Percentiles rank a stretch among this genome's conserved stretches.
These are phyloP conservation scores for Rhodeus uyekii DNA, from an alignment of 2,797 vertebrate species.

Conservation along the genomic window DNA sequence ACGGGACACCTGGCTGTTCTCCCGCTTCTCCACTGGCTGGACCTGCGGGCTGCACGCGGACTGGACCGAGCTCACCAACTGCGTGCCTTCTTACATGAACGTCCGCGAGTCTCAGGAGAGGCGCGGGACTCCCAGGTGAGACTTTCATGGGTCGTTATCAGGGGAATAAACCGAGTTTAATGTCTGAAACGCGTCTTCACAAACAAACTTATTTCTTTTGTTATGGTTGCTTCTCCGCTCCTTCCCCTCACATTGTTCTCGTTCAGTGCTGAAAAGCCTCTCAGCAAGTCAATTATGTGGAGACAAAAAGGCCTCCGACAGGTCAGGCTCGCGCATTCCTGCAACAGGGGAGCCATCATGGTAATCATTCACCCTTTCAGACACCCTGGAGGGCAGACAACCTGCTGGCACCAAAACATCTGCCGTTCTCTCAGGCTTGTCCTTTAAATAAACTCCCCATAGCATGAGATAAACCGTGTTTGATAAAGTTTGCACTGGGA, in stretches of 20 bases:
- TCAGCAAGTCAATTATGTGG: conserved; percentile 38
- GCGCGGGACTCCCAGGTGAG: conserved; percentile 56
- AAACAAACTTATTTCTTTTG: neutral
- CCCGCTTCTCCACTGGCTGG: conserved; percentile 97
- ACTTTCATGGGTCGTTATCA: neutral
- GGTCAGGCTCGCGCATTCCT: conserved; percentile 49
- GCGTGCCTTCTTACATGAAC: conserved; percentile 89
- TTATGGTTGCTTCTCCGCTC: conserved; percentile 5
- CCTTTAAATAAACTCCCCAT: conserved; percentile 22
- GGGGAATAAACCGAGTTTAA: neutral
- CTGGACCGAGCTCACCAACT: conserved; percentile 96
- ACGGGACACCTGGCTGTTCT: conserved; percentile 95
- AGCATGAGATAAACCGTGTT: neutral
- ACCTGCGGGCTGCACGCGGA: conserved; percentile 96
- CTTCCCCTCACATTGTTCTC: conserved; percentile 38
- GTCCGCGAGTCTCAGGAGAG: conserved; percentile 67
- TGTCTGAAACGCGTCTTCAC: neutral
- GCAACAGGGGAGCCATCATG: conserved; percentile 52
- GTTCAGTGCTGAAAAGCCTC: conserved; percentile 36
- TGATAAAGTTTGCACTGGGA: neutral
- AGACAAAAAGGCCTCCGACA: conserved; percentile 51
- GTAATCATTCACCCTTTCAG: conserved; percentile 46
- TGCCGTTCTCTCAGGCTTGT: conserved; percentile 23
- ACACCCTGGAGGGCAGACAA: conserved; percentile 33
- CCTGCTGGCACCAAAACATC: conserved; percentile 47